These are phyloP conservation scores for Steromphala cineraria DNA, from an alignment of 2,888 invertebrate genomes.

Conservation along the genomic window DNA sequence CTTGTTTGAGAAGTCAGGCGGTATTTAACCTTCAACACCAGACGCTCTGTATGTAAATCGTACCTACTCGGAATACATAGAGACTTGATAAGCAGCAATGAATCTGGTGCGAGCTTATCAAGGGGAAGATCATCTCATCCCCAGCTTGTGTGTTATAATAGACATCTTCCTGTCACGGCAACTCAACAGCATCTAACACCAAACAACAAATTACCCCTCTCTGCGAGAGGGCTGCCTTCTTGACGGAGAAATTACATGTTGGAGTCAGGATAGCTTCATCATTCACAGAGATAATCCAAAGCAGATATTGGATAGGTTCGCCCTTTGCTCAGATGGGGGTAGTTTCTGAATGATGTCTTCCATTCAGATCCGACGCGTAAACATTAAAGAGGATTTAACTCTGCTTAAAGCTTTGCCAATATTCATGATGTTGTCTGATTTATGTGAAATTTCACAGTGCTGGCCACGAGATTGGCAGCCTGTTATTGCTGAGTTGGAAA, in stretches of 20 bases:
- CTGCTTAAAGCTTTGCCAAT: neutral
- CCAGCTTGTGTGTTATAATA: neutral
- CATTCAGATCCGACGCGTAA: neutral
- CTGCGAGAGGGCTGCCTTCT: neutral
- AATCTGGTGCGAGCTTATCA: too few relatives aligned
- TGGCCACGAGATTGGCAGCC: neutral
- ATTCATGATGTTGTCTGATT: neutral
- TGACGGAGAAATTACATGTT: neutral
- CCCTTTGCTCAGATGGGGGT: neutral
- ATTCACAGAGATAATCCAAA: neutral
- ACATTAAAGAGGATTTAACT: neutral
- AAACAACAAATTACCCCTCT: neutral
- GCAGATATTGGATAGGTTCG: neutral
- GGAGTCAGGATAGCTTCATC: neutral
- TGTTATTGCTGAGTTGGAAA: neutral
- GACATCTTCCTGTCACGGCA: neutral
- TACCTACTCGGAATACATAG: too few relatives aligned
- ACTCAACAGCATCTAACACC: neutral
- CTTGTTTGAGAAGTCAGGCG: too few relatives aligned
- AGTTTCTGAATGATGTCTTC: neutral
- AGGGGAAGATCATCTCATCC: too few relatives aligned
- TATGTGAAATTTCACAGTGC: constrained; percentile 1
- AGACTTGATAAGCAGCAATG: too few relatives aligned
- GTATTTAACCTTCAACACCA: too few relatives aligned
- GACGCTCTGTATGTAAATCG: too few relatives aligned